These are phyloP conservation scores for Paralinhomoeus sp. DNA, from an alignment of 2,888 invertebrate species.

Conservation along the genomic window DNA sequence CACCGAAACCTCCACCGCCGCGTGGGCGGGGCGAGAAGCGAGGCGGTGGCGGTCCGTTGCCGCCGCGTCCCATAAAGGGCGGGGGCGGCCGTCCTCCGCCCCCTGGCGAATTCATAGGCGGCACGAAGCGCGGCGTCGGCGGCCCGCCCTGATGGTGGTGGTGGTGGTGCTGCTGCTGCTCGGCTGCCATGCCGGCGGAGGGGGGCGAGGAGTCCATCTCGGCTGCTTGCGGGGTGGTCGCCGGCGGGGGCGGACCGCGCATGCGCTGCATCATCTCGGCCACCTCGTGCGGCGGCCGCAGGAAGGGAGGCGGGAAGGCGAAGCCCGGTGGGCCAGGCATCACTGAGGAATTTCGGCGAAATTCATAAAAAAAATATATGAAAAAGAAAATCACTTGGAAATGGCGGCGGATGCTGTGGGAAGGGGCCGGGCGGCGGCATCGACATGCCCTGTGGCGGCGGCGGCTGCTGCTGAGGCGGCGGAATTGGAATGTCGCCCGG, in stretches of 20 bases:
- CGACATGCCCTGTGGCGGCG: neutral
- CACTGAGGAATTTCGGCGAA: no score
- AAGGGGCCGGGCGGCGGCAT: neutral
- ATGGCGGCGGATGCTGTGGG: neutral
- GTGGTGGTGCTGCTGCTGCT: neutral
- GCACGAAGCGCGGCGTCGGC: neutral
- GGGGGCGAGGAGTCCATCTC: neutral
- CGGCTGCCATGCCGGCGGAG: neutral
- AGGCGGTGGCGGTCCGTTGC: no score
- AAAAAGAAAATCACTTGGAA: no score
- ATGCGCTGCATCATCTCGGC: no score
- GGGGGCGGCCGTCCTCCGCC: no score
- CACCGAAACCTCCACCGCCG: neutral
- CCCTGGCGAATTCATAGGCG: neutral
- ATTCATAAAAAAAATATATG: no score
- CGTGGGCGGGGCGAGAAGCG: no score
- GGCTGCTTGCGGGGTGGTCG: neutral
- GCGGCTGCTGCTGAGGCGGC: no score
- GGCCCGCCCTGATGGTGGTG: neutral
- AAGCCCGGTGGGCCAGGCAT: conserved; percentile 1
- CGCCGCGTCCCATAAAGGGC: neutral
- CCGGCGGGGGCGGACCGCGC: no score
- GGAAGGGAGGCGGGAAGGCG: conserved; percentile 1
- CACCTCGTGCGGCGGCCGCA: neutral
- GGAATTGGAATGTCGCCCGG: neutral